phyloP scores from a whole-genome alignment of 2,113 vertebrate species.

The Chaetorhynchus papuensis region DNA sequence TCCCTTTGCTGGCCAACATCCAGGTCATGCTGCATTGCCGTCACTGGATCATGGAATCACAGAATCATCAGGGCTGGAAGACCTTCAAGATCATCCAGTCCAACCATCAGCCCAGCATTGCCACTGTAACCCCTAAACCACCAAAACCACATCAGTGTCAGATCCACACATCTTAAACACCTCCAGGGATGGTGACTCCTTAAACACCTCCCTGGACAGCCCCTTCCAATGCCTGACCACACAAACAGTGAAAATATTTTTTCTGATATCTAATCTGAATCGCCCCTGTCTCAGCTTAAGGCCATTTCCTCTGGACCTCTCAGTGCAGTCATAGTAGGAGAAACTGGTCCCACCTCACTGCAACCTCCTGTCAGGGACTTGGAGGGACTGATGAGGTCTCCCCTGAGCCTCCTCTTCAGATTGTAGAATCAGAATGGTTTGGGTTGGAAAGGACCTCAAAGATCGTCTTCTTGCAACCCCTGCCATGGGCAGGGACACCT shows the following conservation, averaged over 20 bases:
- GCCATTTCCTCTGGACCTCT: not conserved
- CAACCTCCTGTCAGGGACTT: not conserved
- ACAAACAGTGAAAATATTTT: not conserved
- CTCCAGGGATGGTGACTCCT: not conserved
- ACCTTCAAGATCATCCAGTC: not conserved
- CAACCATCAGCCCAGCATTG: not conserved
- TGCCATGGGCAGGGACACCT: not conserved
- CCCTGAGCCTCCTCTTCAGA: not conserved
- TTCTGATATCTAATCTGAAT: not conserved
- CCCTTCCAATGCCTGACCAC: not conserved
- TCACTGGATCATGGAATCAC: not conserved
- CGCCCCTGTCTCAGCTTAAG: not conserved
- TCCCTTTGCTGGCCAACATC: not conserved
- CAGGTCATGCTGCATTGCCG: not conserved
- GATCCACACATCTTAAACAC: not conserved
- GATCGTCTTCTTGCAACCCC: not conserved
- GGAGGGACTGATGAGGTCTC: not conserved
- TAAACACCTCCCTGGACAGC: not conserved
- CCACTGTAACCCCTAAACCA: not conserved
- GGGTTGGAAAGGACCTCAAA: not conserved
- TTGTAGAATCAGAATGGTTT: not conserved
- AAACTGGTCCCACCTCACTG: not conserved
- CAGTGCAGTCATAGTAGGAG: not conserved
- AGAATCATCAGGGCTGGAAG: not conserved
- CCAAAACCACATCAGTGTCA: not conserved